These are phyloP conservation scores for Drosophila kurseongensis DNA, from an alignment of 1,140 invertebrate genomes.

Conservation along the genomic window DNA sequence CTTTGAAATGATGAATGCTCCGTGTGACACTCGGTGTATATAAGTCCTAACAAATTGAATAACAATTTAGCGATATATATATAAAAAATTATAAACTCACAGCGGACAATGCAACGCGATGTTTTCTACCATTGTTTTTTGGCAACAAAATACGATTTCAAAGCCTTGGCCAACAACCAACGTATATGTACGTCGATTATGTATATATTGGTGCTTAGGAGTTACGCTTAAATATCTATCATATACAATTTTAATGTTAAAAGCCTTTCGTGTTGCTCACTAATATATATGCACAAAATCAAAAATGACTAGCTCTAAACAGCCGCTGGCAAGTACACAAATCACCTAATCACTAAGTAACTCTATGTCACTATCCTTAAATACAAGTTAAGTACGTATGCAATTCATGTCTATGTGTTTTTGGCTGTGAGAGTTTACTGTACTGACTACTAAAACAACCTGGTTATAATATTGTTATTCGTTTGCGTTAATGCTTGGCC, in stretches of 20 bases:
- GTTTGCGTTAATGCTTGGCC: constrained; percentile 15
- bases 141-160: constrained; percentile 40
- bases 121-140: constrained; percentile 21
- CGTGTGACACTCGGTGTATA: constrained; percentile 27
- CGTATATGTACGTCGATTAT: constrained; percentile 27
- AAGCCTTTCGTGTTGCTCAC: constrained; percentile 64
- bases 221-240: constrained; percentile 20
- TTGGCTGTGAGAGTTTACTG: constrained; percentile 20
- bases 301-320: constrained; percentile 73
- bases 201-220: constrained; percentile 39
- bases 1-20: constrained; percentile 13
- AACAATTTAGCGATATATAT: constrained; percentile 69
- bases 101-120: constrained; percentile 46
- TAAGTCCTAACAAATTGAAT: constrained; percentile 63
- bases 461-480: constrained; percentile 52
- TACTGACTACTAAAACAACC: constrained; percentile 62
- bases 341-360: constrained; percentile 29
- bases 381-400: constrained; percentile 62
- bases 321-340: constrained; percentile 51
- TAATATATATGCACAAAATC: constrained; percentile 54
- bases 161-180: constrained; percentile 48
- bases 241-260: constrained; percentile 51
- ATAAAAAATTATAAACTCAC: constrained; percentile 51
- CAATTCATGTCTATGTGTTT: constrained; percentile 34
- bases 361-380: constrained; percentile 46